Evolutionary conservation across 1,140 invertebrate genomes (phyloP).

Genomic region (Drosophila navojoa): DNA sequence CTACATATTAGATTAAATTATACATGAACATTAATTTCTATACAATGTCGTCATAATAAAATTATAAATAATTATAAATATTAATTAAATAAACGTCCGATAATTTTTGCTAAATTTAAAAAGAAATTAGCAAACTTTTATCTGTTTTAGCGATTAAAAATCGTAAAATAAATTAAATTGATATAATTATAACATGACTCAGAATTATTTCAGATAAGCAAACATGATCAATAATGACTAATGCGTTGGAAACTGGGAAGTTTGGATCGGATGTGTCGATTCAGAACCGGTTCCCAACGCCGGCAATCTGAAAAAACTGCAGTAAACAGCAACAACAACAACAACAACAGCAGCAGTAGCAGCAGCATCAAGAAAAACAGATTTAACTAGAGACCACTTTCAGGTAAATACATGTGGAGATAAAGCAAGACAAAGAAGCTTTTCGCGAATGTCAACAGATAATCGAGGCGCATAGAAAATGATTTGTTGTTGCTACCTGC

Average conservation of each 20-base stretch:
- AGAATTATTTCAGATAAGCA: conserved; percentile 27
- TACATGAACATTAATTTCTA: no score
- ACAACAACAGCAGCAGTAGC: neutral
- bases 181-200: neutral
- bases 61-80: neutral
- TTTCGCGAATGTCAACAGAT: conserved; percentile 42
- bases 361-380: conserved; percentile 14
- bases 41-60: no score
- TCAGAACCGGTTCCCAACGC: conserved; percentile 9
- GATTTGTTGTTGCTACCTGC: conserved; percentile 48
- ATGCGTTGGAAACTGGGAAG: conserved; percentile 11
- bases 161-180: neutral
- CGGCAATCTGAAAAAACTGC: conserved; percentile 5
- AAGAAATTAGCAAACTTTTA: no score
- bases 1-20: no score
- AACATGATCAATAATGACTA: conserved; percentile 41
- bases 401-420: conserved; percentile 10
- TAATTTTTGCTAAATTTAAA: no score
- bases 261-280: neutral
- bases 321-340: neutral
- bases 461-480: conserved; percentile 37
- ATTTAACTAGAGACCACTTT: neutral
- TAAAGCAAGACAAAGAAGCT: conserved; percentile 21
- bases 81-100: no score
- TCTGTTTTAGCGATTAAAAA: no score